Evolutionary conservation across 2,797 vertebrate genomes (phyloP), one percentile per base, ranked within the genome.

Genomic region (Pogoniulus pusillus): DNA sequence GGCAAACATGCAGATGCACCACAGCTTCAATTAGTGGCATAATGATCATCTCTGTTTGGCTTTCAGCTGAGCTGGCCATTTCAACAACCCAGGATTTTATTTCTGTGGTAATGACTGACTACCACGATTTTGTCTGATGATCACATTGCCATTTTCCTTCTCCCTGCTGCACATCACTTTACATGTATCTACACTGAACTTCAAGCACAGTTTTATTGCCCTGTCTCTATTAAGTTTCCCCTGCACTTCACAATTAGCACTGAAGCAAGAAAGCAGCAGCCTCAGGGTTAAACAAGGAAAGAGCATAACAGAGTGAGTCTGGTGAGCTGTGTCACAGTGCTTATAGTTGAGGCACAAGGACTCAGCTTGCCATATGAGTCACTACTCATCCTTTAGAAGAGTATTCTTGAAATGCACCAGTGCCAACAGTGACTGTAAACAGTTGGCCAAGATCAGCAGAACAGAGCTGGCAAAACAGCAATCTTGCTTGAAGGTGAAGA

Each of bases 31-130:
- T 51, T 59, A 71, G 37, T 10, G 34, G 20, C 43, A 41, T 75
- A 90, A 73, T 7, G 0, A 69, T 15, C 6, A 29, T 75, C 12
- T 58, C 35, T 2, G 5, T 45, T 62, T 75, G 41, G 12, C 68
- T 93, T 85, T 78, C 63, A 86, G 47, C 53, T 75, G 63, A 90
- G 24, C n/a, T 72, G 55, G 30, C 74, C 78, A 63, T 41, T 81
- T 72, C 71, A 82, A 35, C 49, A 57, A 83, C 24, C 47, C 35
- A 57, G 70, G 24, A 84, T 66, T 47, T 62, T 59, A 43, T 37
- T 86, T 93, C 68, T 70, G 27, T 60, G 32, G 55, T 62, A 83
- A 84, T 3, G 12, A 78, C 51, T 81, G 53, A 39, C 37, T 41
- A 86, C 19, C 59, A 49, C 68, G 41, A 85, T 59, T 93, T 87